Conservation (phyloP, 2,797 vertebrate genomes). For the Pseudocheirus occidentalis region DNA sequence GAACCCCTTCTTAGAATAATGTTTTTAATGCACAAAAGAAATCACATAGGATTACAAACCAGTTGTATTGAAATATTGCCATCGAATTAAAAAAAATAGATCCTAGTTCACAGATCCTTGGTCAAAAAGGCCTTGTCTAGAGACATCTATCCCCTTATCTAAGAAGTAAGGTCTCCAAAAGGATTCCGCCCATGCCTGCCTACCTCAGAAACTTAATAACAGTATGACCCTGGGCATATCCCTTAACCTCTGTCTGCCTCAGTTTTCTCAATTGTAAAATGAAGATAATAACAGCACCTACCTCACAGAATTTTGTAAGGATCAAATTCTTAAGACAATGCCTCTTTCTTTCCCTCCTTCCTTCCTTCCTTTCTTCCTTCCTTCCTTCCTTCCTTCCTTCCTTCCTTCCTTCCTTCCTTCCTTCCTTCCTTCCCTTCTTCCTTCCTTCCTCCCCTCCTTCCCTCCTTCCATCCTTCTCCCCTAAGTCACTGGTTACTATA, state of each 20-base stretch:
- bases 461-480: neutral
- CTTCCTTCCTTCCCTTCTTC: neutral
- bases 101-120: neutral
- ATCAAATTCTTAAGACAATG: neutral
- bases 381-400: neutral
- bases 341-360: neutral
- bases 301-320: too few relatives aligned
- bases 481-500: neutral
- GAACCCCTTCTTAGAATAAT: too few relatives aligned
- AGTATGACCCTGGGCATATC: neutral
- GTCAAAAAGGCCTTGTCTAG: neutral
- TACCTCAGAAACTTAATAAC: neutral
- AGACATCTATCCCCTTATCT: neutral
- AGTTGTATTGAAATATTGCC: neutral
- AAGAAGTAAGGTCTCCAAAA: neutral
- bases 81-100: neutral
- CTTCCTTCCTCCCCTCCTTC: neutral
- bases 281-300: too few relatives aligned
- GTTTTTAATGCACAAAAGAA: too few relatives aligned
- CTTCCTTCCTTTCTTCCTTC: neutral
- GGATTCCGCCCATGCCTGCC: neutral
- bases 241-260: neutral
- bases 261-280: too few relatives aligned
- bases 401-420: neutral
- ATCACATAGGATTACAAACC: neutral